Evolutionary conservation across 2,888 invertebrate species (phyloP).

Genomic region (Drosophila subsilvestris): DNA sequence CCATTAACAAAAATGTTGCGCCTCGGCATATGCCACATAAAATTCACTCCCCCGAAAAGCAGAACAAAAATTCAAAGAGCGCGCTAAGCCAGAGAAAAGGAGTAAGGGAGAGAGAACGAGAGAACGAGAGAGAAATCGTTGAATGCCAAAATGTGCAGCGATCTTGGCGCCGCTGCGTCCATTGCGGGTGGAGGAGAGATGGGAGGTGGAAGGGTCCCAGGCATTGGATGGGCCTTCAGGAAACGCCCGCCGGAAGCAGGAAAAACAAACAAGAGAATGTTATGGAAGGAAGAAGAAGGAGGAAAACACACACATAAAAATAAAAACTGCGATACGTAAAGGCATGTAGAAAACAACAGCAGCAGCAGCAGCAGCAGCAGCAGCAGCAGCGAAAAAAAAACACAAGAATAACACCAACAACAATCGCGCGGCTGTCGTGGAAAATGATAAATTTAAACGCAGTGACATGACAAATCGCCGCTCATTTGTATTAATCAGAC

Average conservation of each 20-base stretch:
- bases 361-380: conserved; percentile 24
- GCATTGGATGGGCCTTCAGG: conserved; percentile 13
- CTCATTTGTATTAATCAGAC: conserved; percentile 80
- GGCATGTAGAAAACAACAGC: conserved; percentile 46
- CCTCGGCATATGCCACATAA: conserved; percentile 73
- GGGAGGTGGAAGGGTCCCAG: conserved; percentile 12
- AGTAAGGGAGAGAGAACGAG: conserved; percentile 10
- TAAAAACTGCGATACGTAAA: conserved; percentile 53
- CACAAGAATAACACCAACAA: conserved; percentile 23
- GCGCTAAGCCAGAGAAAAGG: conserved; percentile 9
- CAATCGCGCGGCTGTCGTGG: conserved; percentile 67
- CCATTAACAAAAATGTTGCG: conserved; percentile 80
- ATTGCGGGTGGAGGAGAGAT: conserved; percentile 33
- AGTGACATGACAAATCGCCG: conserved; percentile 81
- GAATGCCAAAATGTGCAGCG: conserved; percentile 72
- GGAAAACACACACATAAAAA: conserved; percentile 32
- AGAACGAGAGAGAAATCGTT: conserved; percentile 11
- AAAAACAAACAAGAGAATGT: conserved; percentile 70
- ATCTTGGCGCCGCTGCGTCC: conserved; percentile 67
- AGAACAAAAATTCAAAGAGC: conserved; percentile 30
- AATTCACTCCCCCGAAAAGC: conserved; percentile 50
- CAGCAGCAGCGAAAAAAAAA: conserved; percentile 6
- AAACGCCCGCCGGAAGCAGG: conserved; percentile 59
- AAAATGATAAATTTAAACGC: conserved; percentile 80
- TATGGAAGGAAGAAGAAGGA: conserved; percentile 42